Conservation (phyloP, 2,113 vertebrate genomes). For the Chionodraco myersi region DNA sequence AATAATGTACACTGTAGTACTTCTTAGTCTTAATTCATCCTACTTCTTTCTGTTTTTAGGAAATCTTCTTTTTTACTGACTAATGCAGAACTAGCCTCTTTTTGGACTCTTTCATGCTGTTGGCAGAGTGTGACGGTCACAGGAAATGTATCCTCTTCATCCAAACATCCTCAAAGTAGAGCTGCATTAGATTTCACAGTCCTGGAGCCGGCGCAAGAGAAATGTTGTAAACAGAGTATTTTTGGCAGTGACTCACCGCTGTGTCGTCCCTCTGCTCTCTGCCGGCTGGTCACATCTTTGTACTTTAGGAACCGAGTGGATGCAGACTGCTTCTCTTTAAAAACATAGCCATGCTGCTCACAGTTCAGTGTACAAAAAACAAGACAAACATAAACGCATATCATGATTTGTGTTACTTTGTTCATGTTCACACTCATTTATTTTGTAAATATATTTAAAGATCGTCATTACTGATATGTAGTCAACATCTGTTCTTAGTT, state of each 20-base stretch:
- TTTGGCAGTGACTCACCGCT: conserved; percentile 63
- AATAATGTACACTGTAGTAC: not conserved
- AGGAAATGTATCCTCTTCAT: conserved; percentile 60
- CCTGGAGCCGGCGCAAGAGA: conserved; percentile 39
- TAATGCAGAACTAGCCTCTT: not conserved
- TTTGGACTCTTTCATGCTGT: conserved; percentile 31
- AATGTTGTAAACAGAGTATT: conserved; percentile 72
- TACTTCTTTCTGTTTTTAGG: not conserved
- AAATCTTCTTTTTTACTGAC: not conserved
- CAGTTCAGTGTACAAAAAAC: not conserved
- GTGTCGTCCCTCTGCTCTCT: conserved; percentile 24
- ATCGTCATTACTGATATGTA: not conserved
- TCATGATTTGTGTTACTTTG: too few species aligned
- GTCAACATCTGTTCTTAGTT: not conserved
- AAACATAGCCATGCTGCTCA: not conserved
- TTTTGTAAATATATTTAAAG: not conserved
- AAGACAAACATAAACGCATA: not conserved
- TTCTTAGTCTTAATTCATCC: not conserved
- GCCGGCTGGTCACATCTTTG: conserved; percentile 43
- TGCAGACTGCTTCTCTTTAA: conserved; percentile 18
- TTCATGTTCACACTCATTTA: not conserved
- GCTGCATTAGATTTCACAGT: conserved; percentile 33
- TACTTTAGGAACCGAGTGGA: conserved; percentile 17
- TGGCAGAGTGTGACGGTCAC: conserved; percentile 37
- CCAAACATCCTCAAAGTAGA: conserved; percentile 64